Percentiles rank a stretch among this genome's conserved stretches.
These are phyloP conservation scores for Harmothoe impar DNA, from an alignment of 2,888 invertebrate species.

Conservation along the genomic window DNA sequence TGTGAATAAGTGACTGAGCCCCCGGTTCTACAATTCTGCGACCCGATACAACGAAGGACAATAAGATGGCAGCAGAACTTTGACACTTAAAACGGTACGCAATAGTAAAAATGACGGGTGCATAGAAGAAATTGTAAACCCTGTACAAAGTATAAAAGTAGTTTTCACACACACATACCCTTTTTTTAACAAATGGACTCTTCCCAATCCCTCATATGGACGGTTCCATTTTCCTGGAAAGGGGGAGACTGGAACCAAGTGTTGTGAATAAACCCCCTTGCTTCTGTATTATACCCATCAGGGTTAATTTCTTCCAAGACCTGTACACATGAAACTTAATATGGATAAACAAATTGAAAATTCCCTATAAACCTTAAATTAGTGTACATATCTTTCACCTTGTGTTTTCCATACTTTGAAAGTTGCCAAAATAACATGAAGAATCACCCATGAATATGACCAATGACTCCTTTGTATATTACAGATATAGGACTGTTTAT, in stretches of 20 bases:
- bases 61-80: background rate
- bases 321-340: background rate
- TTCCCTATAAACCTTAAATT: background rate
- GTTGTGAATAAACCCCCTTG: background rate
- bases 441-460: too few species aligned
- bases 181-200: background rate
- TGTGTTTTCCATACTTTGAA: background rate
- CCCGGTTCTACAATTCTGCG: background rate
- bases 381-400: background rate
- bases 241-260: conserved; percentile 32
- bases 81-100: conserved; percentile 11
- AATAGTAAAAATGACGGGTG: conserved; percentile 1
- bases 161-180: background rate
- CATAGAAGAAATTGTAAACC: conserved; percentile 23
- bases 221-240: background rate
- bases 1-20: background rate
- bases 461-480: too few species aligned
- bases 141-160: conserved; percentile 20
- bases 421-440: too few species aligned
- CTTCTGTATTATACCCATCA: background rate
- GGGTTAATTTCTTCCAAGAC: background rate
- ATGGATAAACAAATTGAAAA: background rate
- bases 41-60: background rate
- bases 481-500: too few species aligned
- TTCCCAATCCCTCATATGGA: background rate